phyloP scores from a whole-genome alignment of 2,888 invertebrate species.

The Trichogramma evanescens region DNA sequence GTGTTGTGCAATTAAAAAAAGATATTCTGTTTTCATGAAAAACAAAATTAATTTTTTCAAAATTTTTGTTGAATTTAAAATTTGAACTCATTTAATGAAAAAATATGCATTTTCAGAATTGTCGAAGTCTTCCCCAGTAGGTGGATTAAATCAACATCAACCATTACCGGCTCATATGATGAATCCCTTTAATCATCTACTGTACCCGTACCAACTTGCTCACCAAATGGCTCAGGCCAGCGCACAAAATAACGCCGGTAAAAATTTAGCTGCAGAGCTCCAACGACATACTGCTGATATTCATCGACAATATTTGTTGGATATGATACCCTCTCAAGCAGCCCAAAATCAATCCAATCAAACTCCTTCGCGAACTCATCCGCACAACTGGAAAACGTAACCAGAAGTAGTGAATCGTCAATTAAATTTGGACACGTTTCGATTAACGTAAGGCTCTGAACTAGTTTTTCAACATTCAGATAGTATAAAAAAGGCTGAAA shows the following conservation, averaged over 20 bases:
- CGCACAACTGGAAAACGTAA: constrained; percentile 59
- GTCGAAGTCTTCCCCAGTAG: constrained; percentile 42
- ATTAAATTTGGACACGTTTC: too few relatives aligned
- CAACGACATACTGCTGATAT: constrained; percentile 77
- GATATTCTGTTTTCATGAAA: neutral
- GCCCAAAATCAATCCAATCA: constrained; percentile 48
- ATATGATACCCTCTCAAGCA: constrained; percentile 78
- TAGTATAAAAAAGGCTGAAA: too few relatives aligned
- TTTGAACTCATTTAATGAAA: neutral
- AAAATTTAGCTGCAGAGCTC: constrained; percentile 56
- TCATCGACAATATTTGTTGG: constrained; percentile 90
- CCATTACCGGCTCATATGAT: constrained; percentile 70
- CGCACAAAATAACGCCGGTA: constrained; percentile 34
- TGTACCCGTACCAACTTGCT: constrained; percentile 86
- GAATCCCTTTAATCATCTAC: constrained; percentile 72
- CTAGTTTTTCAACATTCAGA: too few relatives aligned
- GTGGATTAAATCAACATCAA: constrained; percentile 52
- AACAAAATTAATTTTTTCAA: neutral
- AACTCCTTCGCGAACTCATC: constrained; percentile 42
- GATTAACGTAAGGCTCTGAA: too few relatives aligned
- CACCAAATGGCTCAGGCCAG: constrained; percentile 76
- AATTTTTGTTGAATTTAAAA: neutral
- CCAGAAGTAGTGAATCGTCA: constrained; percentile 30
- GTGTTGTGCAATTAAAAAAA: neutral
- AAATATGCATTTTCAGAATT: constrained; percentile 30